phyloP scores from a whole-genome alignment of 2,797 vertebrate species.

The Acrossocheilus wenchowensis region DNA sequence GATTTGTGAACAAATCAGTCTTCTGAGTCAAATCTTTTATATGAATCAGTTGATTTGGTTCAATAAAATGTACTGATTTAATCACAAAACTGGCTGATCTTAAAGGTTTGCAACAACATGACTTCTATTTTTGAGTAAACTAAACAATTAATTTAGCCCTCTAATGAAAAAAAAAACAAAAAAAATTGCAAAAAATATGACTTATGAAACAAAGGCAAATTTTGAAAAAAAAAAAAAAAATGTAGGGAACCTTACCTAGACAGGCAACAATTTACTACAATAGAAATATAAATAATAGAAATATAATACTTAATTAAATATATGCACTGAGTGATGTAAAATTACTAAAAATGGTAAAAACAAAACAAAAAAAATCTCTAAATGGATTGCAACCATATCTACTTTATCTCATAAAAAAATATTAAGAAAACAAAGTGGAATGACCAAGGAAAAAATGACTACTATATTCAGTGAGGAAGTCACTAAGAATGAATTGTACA shows the following conservation, averaged over 20 bases:
- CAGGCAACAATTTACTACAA: neutral
- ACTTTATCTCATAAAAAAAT: neutral
- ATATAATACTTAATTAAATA: neutral
- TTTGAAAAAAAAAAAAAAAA: neutral
- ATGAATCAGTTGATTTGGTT: neutral
- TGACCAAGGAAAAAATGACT: neutral
- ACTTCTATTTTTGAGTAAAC: neutral
- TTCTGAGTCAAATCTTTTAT: neutral
- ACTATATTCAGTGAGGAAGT: neutral
- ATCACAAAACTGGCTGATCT: neutral
- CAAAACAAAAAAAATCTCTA: neutral
- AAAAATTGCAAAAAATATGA: neutral
- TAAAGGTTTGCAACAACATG: neutral
- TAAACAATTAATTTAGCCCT: neutral
- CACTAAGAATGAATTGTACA: neutral
- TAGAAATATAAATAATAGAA: neutral
- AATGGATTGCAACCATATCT: neutral
- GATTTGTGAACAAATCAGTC: neutral
- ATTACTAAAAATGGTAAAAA: neutral
- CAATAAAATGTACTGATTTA: neutral
- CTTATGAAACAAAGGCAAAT: neutral
- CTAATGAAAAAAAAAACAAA: neutral
- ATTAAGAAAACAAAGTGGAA: neutral
- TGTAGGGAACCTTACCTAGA: neutral
- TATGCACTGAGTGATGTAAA: neutral